Evolutionary conservation across 2,888 invertebrate genomes (phyloP).

Genomic region (Synergus itoensis): DNA sequence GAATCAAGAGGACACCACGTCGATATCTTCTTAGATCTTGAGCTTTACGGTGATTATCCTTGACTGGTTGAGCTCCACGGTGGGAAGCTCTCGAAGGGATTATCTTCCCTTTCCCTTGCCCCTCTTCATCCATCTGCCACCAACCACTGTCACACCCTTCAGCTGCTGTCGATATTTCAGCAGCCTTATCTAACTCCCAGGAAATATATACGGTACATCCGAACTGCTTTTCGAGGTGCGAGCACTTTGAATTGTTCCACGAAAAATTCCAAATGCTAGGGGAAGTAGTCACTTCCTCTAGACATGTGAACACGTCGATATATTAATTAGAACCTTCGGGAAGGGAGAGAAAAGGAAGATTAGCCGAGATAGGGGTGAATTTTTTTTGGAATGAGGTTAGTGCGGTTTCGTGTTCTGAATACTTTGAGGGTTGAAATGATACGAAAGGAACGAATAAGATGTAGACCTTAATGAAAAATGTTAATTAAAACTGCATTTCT

Average conservation of each 20-base stretch:
- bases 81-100: constrained; percentile 70
- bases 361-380: neutral
- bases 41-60: constrained; percentile 73
- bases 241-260: neutral
- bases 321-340: constrained; percentile 47
- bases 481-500: neutral
- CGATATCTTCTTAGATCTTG: constrained; percentile 65
- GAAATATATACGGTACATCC: constrained; percentile 53
- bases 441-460: constrained; percentile 14
- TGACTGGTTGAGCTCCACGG: constrained; percentile 71
- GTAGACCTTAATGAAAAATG: neutral
- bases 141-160: constrained; percentile 60
- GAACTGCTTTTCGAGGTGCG: constrained; percentile 14
- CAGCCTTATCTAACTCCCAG: constrained; percentile 72
- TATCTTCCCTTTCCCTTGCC: constrained; percentile 63
- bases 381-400: constrained; percentile 15
- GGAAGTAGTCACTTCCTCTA: neutral
- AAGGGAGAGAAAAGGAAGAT: constrained; percentile 39
- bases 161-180: constrained; percentile 73
- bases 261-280: constrained; percentile 12
- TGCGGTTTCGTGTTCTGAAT: constrained; percentile 24
- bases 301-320: constrained; percentile 6
- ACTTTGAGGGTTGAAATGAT: constrained; percentile 1
- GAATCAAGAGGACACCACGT: constrained; percentile 65
- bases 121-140: constrained; percentile 39